Evolutionary conservation across 2,888 invertebrate species (phyloP).

Genomic region (Lasius platythorax): DNA sequence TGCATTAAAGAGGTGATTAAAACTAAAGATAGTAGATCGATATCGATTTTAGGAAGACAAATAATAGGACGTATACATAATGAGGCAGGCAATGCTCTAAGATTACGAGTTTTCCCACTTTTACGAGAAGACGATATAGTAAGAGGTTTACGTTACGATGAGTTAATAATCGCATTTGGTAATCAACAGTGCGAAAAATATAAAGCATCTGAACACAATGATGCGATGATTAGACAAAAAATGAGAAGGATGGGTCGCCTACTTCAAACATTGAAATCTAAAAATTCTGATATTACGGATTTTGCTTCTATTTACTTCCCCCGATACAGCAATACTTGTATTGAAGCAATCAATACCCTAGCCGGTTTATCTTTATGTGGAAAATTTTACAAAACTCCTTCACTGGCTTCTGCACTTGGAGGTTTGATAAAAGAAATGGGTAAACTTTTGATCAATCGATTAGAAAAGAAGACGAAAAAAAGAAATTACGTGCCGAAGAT

Average conservation of each 20-base stretch:
- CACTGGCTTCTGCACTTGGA: too few species aligned
- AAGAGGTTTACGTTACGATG: not conserved
- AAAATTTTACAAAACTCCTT: too few species aligned
- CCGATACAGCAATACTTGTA: too few species aligned
- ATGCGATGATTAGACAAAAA: not conserved
- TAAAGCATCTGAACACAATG: constrained; percentile 1
- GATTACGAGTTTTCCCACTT: not conserved
- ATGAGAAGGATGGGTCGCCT: not conserved
- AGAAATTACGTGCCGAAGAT: too few species aligned
- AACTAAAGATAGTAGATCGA: not conserved
- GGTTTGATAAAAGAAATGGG: too few species aligned
- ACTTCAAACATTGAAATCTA: not conserved
- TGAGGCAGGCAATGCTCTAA: not conserved
- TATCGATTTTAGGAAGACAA: constrained; percentile 4
- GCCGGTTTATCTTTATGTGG: too few species aligned
- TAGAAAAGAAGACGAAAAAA: too few species aligned
- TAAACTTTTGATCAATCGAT: too few species aligned
- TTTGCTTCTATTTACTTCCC: too few species aligned
- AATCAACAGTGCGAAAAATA: constrained; percentile 4
- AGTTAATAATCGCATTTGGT: not conserved
- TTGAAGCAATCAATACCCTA: too few species aligned
- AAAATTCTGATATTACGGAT: not conserved
- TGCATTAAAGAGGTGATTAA: not conserved
- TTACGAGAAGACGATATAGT: not conserved
- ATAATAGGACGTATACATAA: not conserved